Base-by-base conservation (phyloP, 2,113 vertebrate genomes). In the Lophius piscatorius region DNA sequence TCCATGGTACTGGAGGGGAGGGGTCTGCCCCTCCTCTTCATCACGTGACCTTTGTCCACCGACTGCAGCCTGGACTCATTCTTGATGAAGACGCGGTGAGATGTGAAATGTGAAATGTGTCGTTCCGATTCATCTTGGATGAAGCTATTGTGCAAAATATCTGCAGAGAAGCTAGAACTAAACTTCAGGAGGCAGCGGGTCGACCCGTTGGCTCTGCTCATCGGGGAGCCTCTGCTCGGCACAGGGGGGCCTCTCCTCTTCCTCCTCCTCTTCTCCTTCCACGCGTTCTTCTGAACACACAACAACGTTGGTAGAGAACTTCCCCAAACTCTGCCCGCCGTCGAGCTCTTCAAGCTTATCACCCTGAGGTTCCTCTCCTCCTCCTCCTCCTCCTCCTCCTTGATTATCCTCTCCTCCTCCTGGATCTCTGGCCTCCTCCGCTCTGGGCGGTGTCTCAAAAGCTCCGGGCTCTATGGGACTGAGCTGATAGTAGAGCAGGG, bases 401-500 rank as follows among this genome's bases (percentile, higher is more conserved):
- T 33, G 52, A 36, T 73, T 76, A 39, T 61, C 63, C 0, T 31
- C 29, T 31, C 17, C 66, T 50, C 47, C 76, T 51, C 48, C 64
- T 23, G 31, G 14, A 11, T 34, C 60, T 75, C 40, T 56, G 47
- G 20, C 67, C 51, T 73, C 79, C 71, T 70, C 83, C 2, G 63
- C 87, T 80, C 75, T 63, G 78, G 77, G 74, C 45, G 69, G 76
- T 24, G 3, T 55, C 74, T 86, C 82, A 12, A 89, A 83, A 20
- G 82, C 70, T 10, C 48, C 71, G 0, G 88, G 55, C 49, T 89
- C 87, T 6, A 93, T 88, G 62, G 88, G 89, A 68, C 93, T 92
- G 46, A 95, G 86, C 70, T 96, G 94, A 81, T 96, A 97, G 80
- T 87, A 95, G 10, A 95, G 86, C 78, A 95, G 85, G 0, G 94